Evolutionary conservation across 2,888 invertebrate genomes (phyloP).

Genomic region (Rugalucina vietnamica): DNA sequence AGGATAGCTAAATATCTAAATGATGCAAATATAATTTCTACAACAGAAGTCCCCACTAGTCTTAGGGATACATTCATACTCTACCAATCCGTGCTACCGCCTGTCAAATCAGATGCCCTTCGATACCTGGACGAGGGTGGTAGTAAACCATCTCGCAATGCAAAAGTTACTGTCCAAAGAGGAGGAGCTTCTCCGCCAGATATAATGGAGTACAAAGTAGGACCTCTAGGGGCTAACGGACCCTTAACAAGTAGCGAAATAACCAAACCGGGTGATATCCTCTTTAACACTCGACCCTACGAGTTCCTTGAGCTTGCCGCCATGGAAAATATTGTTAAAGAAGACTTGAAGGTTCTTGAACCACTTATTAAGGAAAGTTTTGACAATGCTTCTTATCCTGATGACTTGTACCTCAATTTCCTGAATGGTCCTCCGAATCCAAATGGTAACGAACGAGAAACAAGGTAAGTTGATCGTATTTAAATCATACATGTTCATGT

Average conservation of each 20-base stretch:
- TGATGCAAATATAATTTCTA: conserved; percentile 39
- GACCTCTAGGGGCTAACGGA: conserved; percentile 52
- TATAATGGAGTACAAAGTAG: conserved; percentile 70
- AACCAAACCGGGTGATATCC: conserved; percentile 54
- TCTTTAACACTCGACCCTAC: conserved; percentile 67
- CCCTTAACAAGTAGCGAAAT: conserved; percentile 34
- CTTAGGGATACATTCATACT: conserved; percentile 62
- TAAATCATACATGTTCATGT: no score
- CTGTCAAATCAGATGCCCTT: conserved; percentile 59
- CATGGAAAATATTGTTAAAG: conserved; percentile 48
- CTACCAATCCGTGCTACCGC: conserved; percentile 60
- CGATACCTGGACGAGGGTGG: conserved; percentile 58
- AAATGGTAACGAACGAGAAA: conserved; percentile 41
- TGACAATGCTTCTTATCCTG: conserved; percentile 57
- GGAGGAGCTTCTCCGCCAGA: conserved; percentile 54
- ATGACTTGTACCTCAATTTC: conserved; percentile 55
- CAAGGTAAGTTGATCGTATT: no score
- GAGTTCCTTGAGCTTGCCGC: conserved; percentile 56
- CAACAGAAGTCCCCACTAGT: conserved; percentile 32
- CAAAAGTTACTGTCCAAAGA: conserved; percentile 61
- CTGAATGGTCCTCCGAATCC: conserved; percentile 59
- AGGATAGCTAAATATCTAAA: conserved; percentile 42
- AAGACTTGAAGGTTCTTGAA: conserved; percentile 48
- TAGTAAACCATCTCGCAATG: conserved; percentile 62
- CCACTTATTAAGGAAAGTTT: conserved; percentile 64